Percentiles rank a stretch among this genome's conserved stretches.
These are phyloP conservation scores for Drosophila yooni DNA, from an alignment of 2,888 invertebrate genomes.

Conservation along the genomic window DNA sequence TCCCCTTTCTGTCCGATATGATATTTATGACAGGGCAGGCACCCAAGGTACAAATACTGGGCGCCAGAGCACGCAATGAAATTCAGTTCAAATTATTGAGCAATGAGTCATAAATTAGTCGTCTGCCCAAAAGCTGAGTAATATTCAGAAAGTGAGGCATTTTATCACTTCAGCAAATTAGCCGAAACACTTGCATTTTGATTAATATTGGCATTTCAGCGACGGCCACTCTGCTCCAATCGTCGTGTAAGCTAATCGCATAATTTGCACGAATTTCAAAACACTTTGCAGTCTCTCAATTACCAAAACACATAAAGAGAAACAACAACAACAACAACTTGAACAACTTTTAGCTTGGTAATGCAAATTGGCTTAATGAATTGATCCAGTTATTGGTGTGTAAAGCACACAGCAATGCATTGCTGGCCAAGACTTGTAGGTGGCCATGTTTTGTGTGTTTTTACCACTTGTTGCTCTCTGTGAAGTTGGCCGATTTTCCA, in stretches of 20 bases:
- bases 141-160: slow-evolving; percentile 9
- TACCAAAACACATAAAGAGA: slow-evolving; percentile 26
- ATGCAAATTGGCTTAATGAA: slow-evolving; percentile 70
- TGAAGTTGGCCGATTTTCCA: slow-evolving; percentile 53
- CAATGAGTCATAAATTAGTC: slow-evolving; percentile 47
- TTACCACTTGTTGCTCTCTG: slow-evolving; percentile 66
- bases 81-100: slow-evolving; percentile 18
- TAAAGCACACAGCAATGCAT: slow-evolving; percentile 31
- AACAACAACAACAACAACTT: slow-evolving; percentile 37
- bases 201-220: slow-evolving; percentile 48
- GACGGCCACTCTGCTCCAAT: slow-evolving; percentile 34
- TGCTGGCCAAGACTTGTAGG: slow-evolving; percentile 58
- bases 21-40: slow-evolving; percentile 49
- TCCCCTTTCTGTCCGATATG: slow-evolving; percentile 50
- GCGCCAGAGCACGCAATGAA: slow-evolving; percentile 38
- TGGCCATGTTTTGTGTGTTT: slow-evolving; percentile 73
- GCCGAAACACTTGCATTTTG: slow-evolving; percentile 23
- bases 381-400: slow-evolving; percentile 65
- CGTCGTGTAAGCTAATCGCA: slow-evolving; percentile 67
- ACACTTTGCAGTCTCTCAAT: slow-evolving; percentile 45
- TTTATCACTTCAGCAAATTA: slow-evolving; percentile 21
- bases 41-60: slow-evolving; percentile 24
- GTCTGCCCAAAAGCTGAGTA: slow-evolving; percentile 14
- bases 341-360: slow-evolving; percentile 55
- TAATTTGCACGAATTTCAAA: slow-evolving; percentile 65